phyloP scores from a whole-genome alignment of 2,797 vertebrate genomes.

The Bradypodion ventrale region DNA sequence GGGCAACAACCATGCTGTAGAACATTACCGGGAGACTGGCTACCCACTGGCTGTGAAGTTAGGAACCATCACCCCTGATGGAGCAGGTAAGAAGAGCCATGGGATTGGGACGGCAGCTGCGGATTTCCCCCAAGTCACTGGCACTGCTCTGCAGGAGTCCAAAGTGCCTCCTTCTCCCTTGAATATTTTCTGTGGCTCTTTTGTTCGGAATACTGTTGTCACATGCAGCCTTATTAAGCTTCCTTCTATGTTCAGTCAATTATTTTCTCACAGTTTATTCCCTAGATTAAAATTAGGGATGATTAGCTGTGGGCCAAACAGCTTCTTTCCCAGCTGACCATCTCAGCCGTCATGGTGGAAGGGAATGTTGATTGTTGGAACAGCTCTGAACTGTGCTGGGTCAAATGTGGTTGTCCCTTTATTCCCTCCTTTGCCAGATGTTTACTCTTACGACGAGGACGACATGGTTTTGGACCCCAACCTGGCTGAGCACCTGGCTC shows the following conservation, averaged over 20 bases:
- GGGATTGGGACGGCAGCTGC: background rate
- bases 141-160: background rate
- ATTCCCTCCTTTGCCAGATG: constrained; percentile 74
- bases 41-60: constrained; percentile 96
- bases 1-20: constrained; percentile 95
- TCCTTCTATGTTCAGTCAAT: background rate
- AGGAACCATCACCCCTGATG: constrained; percentile 97
- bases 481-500: constrained; percentile 92
- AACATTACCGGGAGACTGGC: constrained; percentile 90
- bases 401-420: background rate
- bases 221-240: background rate
- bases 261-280: background rate
- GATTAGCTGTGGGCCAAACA: background rate
- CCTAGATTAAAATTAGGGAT: background rate
- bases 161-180: background rate
- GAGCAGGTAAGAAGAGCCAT: constrained; percentile 82
- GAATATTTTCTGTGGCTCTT: no score
- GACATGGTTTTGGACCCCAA: constrained; percentile 98
- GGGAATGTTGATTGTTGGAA: background rate
- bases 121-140: background rate
- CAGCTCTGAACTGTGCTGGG: background rate
- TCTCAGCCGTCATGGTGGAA: background rate
- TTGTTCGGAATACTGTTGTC: background rate
- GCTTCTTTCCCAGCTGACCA: background rate
- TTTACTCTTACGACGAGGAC: constrained; percentile 97